These are phyloP conservation scores for Bombus superbus DNA, from an alignment of 1,140 invertebrate genomes.

Conservation along the genomic window DNA sequence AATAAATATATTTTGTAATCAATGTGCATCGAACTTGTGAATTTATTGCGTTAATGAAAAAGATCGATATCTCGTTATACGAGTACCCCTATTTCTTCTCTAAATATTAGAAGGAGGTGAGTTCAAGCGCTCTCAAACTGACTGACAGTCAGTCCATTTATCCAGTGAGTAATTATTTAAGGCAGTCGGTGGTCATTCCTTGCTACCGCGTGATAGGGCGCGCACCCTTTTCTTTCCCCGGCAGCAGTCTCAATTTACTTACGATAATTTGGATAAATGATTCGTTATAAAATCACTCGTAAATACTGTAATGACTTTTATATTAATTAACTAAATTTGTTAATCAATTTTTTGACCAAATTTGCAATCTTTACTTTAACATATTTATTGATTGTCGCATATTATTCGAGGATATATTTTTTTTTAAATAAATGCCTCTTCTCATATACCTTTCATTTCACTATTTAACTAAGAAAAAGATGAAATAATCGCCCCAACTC, in stretches of 20 bases:
- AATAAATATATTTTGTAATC: background rate
- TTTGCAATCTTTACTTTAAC: no score
- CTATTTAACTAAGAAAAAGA: no score
- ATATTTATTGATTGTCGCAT: no score
- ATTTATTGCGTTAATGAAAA: conserved; percentile 10
- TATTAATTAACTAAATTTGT: background rate
- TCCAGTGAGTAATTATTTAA: conserved; percentile 65
- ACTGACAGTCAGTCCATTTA: conserved; percentile 45
- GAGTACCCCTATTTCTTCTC: conserved; percentile 39
- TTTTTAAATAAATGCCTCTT: no score
- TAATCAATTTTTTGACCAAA: no score
- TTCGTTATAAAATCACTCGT: background rate
- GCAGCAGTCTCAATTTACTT: conserved; percentile 20
- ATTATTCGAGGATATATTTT: no score
- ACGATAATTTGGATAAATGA: background rate
- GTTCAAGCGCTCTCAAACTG: conserved; percentile 31
- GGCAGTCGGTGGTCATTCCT: conserved; percentile 50
- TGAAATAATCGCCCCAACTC: no score
- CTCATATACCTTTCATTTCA: no score
- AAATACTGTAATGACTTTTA: background rate
- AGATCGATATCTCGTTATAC: conserved; percentile 54
- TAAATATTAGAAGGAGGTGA: conserved; percentile 43
- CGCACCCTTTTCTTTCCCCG: conserved; percentile 3
- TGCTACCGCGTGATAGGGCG: conserved; percentile 68
- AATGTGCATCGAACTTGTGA: background rate